These are phyloP conservation scores for Nibea albiflora DNA, from an alignment of 2,113 vertebrate genomes.

Conservation along the genomic window DNA sequence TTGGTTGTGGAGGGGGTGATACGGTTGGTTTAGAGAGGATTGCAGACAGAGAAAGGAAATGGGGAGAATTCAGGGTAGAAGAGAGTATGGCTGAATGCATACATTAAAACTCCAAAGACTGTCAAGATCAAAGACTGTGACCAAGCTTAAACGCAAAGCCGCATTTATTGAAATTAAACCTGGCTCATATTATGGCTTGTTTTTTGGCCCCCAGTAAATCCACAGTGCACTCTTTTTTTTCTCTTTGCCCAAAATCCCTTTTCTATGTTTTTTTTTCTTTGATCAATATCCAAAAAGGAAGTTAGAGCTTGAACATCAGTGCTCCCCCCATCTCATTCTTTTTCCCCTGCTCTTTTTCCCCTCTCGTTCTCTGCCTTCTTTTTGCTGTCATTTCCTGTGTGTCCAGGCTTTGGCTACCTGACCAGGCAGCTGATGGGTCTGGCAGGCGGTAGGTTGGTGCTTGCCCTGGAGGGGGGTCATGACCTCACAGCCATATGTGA, in stretches of 20 bases:
- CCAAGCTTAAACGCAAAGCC: constrained; percentile 50
- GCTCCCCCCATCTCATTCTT: constrained; percentile 40
- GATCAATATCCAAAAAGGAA: constrained; percentile 79
- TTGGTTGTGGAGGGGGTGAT: constrained; percentile 34
- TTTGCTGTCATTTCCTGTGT: constrained; percentile 73
- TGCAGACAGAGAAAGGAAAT: constrained; percentile 45
- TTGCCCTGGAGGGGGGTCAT: constrained; percentile 97
- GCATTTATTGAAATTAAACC: constrained; percentile 78
- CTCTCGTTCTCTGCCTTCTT: constrained; percentile 30
- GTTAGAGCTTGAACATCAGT: constrained; percentile 49
- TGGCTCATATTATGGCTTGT: constrained; percentile 76
- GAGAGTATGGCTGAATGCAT: constrained; percentile 52
- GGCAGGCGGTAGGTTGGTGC: constrained; percentile 93
- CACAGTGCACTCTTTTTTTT: constrained; percentile 66
- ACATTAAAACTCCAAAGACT: constrained; percentile 50
- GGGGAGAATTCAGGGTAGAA: constrained; percentile 23
- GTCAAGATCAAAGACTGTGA: constrained; percentile 74
- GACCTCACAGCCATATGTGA: constrained; percentile 98
- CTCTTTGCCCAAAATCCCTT: constrained; percentile 39
- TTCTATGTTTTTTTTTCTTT: constrained; percentile 66
- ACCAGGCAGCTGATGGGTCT: constrained; percentile 98
- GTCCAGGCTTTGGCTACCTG: constrained; percentile 95
- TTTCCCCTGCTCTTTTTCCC: neutral
- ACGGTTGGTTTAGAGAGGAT: constrained; percentile 66
- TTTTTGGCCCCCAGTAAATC: constrained; percentile 75